Base-by-base conservation (phyloP, 2,113 vertebrate species). In the Chaetura pelagica region DNA sequence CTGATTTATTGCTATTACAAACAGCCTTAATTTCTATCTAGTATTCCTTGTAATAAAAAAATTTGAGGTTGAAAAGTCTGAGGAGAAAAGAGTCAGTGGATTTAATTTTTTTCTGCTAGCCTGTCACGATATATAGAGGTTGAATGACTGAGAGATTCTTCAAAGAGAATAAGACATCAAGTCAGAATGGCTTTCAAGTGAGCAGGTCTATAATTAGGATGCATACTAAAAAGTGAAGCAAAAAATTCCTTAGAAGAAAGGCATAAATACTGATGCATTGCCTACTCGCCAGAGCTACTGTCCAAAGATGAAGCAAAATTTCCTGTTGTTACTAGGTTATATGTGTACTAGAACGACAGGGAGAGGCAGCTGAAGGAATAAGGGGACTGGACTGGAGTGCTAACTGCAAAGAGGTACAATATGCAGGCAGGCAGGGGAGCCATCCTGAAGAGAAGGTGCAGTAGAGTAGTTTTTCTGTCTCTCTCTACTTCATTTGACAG, bases 141-240 rank as follows among this genome's bases (percentile, higher is more conserved):
- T 82, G 77, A 91, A 76, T 62, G 58, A 95, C 15, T 0, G 19
- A 68, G 27, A 80, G 9, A 35, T 30, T 68, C 30, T 73, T 91
- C 77, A 92, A 57, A 75, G 44, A 55, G 74, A 95, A 58, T 63
- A 59, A 66, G 34, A 76, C 54, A 58, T 91, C 69, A 84, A 79
- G 27, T 35, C 49, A 77, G 74, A 64, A 91, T 12, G 9, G n/a
- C 20, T 91, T 94, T 30, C 66, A 76, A 84, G 35, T 22, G 15
- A 76, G 62, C 17, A 91, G 40, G 24, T 46, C 26, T 13, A 16
- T 61, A 63, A 68, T 24, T 14, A n/a, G 44, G 32, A 30, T 42
- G 18, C 27, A 48, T 68, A 12, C 61, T 58, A 67, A 78, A 48
- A 75, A 55, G 10, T 26, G n/a, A 85, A 64, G 21, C 16, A 80